These are phyloP conservation scores for Carterocephalus palaemon DNA, from an alignment of 2,888 invertebrate species.

Conservation along the genomic window DNA sequence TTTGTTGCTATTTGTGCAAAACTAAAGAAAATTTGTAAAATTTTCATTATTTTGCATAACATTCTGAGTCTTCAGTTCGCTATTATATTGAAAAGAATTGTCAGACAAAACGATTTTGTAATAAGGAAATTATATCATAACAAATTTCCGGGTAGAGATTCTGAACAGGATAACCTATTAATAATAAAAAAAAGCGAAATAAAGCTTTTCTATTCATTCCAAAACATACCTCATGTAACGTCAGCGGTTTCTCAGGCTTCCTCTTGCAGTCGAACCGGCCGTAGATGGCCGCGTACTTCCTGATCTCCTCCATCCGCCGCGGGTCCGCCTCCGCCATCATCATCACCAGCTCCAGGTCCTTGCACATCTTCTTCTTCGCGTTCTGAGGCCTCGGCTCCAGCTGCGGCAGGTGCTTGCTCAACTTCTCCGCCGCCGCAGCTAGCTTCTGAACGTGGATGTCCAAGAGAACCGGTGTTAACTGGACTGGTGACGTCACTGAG, in stretches of 20 bases:
- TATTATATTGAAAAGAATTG: too few species aligned
- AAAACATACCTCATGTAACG: slow-evolving; percentile 91
- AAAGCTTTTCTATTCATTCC: too few species aligned
- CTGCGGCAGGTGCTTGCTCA: slow-evolving; percentile 90
- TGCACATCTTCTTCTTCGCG: slow-evolving; percentile 94
- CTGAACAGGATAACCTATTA: too few species aligned
- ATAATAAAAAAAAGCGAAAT: too few species aligned
- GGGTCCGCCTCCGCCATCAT: slow-evolving; percentile 93
- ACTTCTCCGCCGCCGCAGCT: slow-evolving; percentile 88
- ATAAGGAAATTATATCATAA: too few species aligned
- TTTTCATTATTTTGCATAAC: neutral
- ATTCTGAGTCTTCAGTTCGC: too few species aligned
- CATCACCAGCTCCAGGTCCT: slow-evolving; percentile 95
- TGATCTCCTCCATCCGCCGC: slow-evolving; percentile 93
- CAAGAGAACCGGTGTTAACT: slow-evolving; percentile 86
- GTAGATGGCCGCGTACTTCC: slow-evolving; percentile 98
- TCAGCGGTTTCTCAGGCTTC: slow-evolving; percentile 96
- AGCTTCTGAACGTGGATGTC: slow-evolving; percentile 92
- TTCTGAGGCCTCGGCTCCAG: slow-evolving; percentile 94
- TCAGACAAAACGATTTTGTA: too few species aligned
- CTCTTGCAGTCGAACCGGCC: slow-evolving; percentile 98
- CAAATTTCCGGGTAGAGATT: too few species aligned
- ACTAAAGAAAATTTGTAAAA: too few species aligned
- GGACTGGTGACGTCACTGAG: slow-evolving; percentile 80
- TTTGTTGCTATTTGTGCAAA: too few species aligned